Percentiles rank a stretch among this genome's conserved stretches.
phyloP scores from a whole-genome alignment of 1,140 invertebrate species.

The Philopotamus ludificatus region DNA sequence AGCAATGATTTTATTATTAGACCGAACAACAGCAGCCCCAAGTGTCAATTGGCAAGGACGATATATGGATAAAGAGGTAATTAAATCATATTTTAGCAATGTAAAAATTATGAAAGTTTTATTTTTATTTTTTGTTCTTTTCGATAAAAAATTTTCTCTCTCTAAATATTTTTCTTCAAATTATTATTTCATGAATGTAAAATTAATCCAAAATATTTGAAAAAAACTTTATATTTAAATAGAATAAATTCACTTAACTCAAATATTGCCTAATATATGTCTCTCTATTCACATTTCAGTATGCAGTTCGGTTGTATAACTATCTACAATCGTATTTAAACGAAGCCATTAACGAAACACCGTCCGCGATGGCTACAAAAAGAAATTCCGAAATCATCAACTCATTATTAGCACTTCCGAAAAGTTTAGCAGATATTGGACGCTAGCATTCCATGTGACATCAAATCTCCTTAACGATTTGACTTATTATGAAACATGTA shows the following conservation, averaged over 20 bases:
- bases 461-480: too few species aligned
- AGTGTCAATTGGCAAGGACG: slow-evolving; percentile 40
- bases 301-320: slow-evolving; percentile 26
- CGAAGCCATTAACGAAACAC: slow-evolving; percentile 17
- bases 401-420: slow-evolving; percentile 67
- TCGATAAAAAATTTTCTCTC: too few species aligned
- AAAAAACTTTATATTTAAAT: too few species aligned
- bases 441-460: too few species aligned
- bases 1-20: too few species aligned
- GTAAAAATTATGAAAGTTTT: too few species aligned
- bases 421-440: slow-evolving; percentile 70
- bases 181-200: too few species aligned
- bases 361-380: slow-evolving; percentile 51
- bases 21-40: slow-evolving; percentile 7
- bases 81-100: background rate
- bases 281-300: slow-evolving; percentile 2
- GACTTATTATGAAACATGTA: too few species aligned
- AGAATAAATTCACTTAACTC: background rate
- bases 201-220: too few species aligned
- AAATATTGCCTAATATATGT: background rate
- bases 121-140: too few species aligned
- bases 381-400: slow-evolving; percentile 75
- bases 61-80: slow-evolving; percentile 47
- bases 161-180: too few species aligned
- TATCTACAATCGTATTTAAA: slow-evolving; percentile 34